These are phyloP conservation scores for Mycteria americana DNA, from an alignment of 2,797 vertebrate genomes.

Conservation along the genomic window DNA sequence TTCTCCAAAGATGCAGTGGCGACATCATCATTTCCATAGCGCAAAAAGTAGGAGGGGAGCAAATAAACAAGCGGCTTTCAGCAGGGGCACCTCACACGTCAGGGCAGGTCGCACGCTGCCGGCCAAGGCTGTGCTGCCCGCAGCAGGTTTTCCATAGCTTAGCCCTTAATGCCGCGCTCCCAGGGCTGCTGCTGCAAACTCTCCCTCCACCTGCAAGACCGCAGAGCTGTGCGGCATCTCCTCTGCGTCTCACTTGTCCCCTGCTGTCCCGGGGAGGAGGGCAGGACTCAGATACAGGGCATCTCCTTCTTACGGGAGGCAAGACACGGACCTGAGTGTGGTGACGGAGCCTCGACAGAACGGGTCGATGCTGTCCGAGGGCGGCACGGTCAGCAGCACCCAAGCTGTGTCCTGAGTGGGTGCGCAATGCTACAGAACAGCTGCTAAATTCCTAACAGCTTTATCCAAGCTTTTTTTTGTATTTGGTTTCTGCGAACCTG, in stretches of 20 bases:
- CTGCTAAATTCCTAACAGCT: background rate
- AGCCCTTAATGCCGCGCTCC: background rate
- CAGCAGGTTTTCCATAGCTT: background rate
- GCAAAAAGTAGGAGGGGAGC: background rate
- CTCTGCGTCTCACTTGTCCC: background rate
- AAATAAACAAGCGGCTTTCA: background rate
- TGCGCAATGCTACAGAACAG: fast-evolving
- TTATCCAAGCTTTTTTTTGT: background rate
- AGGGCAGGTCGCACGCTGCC: background rate
- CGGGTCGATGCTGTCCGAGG: fast-evolving
- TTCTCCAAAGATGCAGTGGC: background rate
- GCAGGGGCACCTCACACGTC: background rate
- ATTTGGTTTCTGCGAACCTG: background rate
- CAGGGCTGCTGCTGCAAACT: fast-evolving
- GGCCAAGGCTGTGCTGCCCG: background rate
- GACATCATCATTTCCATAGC: background rate
- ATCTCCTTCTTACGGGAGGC: background rate
- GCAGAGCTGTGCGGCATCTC: background rate
- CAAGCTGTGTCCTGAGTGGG: fast-evolving
- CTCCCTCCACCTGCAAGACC: background rate
- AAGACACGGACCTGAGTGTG: fast-evolving
- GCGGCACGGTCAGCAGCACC: fast-evolving
- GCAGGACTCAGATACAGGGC: background rate
- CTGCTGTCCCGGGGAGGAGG: background rate
- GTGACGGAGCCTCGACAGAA: background rate